Base-by-base conservation (phyloP, 1,140 invertebrate genomes). In the Caenorhabditis brenneri region DNA sequence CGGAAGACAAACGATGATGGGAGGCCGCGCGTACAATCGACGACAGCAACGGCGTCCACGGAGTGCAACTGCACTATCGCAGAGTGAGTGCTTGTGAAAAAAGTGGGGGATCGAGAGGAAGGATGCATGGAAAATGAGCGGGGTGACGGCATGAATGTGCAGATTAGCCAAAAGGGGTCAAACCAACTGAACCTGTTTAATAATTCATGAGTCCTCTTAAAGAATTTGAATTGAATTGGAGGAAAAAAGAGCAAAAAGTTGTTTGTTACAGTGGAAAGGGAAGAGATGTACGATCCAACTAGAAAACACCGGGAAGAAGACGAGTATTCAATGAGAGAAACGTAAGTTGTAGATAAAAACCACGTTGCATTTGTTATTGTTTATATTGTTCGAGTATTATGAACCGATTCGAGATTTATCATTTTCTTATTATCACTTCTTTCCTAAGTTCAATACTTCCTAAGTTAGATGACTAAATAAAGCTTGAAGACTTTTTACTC, bases 41-140 rank as follows among this genome's bases (percentile, higher is more conserved):
- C 65, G 74, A 24, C 69, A 82, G 31, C 79, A 82, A 39, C 22
- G 86, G 33, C 74, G 86, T 36, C 85, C 86, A 10, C n/a, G 86
- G 15, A 81, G 79, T 86, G 86, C 86, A 7, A 86, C 86, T 22
- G 85, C 86, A 46, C 81, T 87, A 82, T 79, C 86, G 65, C 86
- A 80, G 24, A 55, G 85, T 86, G 46, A 65, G 85, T 69, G 27
- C 49, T 51, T 16, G 42, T 9, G 19, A 51, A 51, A 51, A 51
- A 27, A 79, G 4, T 31, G 33, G 12, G 16, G 33, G 24, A 33
- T 22, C n/a, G 42, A 39, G 22, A 39, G 69, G 33, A 22, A 9
- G 31, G 46, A 36, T 81, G 80, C 22, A 74, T 31, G 7, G 36
- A 74, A 65, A 24, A 65, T 36, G 58, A 33, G 31, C 6, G 53